These are phyloP conservation scores for Cryptocephalus moraei DNA, from an alignment of 2,888 invertebrate species.

Conservation along the genomic window DNA sequence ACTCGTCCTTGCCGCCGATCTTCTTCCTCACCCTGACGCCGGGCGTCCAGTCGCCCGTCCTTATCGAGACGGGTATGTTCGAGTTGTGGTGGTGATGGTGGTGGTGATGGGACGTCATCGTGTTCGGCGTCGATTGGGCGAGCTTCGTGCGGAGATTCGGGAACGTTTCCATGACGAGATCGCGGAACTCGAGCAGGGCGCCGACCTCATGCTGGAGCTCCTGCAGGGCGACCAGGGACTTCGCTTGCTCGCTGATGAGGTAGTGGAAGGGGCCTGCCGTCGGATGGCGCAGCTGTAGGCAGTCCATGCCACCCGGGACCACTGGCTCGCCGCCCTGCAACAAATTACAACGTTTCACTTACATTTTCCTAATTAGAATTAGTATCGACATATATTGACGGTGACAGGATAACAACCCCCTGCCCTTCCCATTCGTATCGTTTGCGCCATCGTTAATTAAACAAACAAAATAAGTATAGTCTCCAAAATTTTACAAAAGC, in stretches of 20 bases:
- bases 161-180: slow-evolving; percentile 90
- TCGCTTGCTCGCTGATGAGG: slow-evolving; percentile 81
- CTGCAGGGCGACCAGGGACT: slow-evolving; percentile 76
- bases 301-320: slow-evolving; percentile 47
- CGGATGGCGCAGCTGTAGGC: slow-evolving; percentile 45
- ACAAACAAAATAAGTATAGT: too few relatives aligned
- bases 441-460: too few relatives aligned
- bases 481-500: too few relatives aligned
- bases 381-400: too few relatives aligned
- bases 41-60: slow-evolving; percentile 64
- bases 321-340: slow-evolving; percentile 1
- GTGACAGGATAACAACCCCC: too few relatives aligned
- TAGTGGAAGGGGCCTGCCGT: slow-evolving; percentile 54
- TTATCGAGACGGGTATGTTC: slow-evolving; percentile 43
- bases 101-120: slow-evolving; percentile 37
- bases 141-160: slow-evolving; percentile 83
- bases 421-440: too few relatives aligned
- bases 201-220: slow-evolving; percentile 92
- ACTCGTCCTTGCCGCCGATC: slow-evolving; percentile 29
- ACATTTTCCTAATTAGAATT: too few relatives aligned
- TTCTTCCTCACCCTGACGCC: slow-evolving; percentile 60
- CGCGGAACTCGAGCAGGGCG: slow-evolving; percentile 81
- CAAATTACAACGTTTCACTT: too few relatives aligned
- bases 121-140: slow-evolving; percentile 46
- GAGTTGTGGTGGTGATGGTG: slow-evolving; percentile 29